Base-by-base conservation (phyloP, 2,113 vertebrate genomes). In the Saguinus imperator region DNA sequence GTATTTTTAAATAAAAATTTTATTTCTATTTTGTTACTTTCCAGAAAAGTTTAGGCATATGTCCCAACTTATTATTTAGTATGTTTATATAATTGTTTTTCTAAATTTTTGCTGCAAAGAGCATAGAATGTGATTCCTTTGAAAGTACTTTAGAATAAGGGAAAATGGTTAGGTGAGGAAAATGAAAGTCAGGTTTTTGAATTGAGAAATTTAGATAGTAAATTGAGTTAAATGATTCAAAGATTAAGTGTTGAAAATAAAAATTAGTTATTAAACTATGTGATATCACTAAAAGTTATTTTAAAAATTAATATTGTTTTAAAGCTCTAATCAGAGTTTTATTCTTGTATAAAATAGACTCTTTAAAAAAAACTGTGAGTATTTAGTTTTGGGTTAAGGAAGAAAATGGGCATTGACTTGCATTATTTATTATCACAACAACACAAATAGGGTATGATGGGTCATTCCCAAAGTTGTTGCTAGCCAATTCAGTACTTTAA, bases 221-320 rank as follows among this genome's bases (percentile, higher is more conserved):
- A 96, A 70, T 92, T 91, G 37, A 92, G 21, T 72, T 55, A 89
- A 87, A 61, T 52, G 29, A 83, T 82, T 93, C 48, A 61, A 68
- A 11, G 2, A 70, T 93, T 84, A 94, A 80, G 35, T 94, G 80
- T 45, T 35, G 4, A 88, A 64, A 91, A 43, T 70, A 23, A 87
- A 73, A 93, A 57, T 76, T 45, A 80, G 10, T 27, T 68, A 48
- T 73, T 82, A 66, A 92, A 72, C 23, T 37, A 8, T 64, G 55
- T 8, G 58, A 50, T 35, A 72, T 91, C 37, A 80, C 58, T 84
- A 43, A 76, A 89, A 73, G 12, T 86, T 86, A 76, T 91, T 81
- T 94, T 81, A 9, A 45, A 90, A 50, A 77, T 86, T 77, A 48
- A n/a, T 79, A 68, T 32, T 88, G 32, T n/a, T 91, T 92, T 84